Evolutionary conservation across 2,113 vertebrate genomes (phyloP).

Genomic region (Paradoxurus hermaphroditus): DNA sequence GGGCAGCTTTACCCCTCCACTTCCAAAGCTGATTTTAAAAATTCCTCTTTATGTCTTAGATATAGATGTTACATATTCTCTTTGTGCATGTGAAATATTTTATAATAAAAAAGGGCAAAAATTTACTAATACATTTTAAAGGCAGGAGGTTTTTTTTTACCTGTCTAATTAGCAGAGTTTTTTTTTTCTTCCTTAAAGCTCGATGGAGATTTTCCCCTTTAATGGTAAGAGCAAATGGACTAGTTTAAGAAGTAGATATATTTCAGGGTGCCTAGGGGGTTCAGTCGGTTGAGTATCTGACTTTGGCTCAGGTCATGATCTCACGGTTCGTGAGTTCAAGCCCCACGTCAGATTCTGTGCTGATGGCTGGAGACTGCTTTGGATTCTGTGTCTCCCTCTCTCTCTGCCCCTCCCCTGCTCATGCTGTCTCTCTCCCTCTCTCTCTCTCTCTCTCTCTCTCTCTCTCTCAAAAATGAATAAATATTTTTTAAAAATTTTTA

Average conservation of each 20-base stretch:
- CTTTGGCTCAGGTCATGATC: no score
- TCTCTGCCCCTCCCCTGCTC: no score
- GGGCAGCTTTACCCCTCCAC: background rate
- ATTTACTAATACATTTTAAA: background rate
- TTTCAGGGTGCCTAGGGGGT: background rate
- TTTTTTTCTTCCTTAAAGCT: background rate
- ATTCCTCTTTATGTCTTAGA: background rate
- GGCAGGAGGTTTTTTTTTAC: background rate
- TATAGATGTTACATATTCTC: background rate
- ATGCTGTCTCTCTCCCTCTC: no score
- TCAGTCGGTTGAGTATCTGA: no score
- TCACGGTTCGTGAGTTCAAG: no score
- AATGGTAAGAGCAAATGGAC: constrained; percentile 20
- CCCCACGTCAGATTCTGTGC: no score
- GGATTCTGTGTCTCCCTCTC: no score
- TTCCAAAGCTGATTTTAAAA: background rate
- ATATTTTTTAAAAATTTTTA: no score
- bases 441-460: no score
- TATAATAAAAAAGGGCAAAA: background rate
- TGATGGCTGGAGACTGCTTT: no score
- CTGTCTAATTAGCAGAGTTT: background rate
- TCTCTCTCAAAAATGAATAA: no score
- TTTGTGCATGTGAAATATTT: background rate
- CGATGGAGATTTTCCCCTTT: background rate
- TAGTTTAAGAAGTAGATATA: background rate